Conservation (phyloP, 2,888 invertebrate genomes). For the Eucriotettix oculatus region DNA sequence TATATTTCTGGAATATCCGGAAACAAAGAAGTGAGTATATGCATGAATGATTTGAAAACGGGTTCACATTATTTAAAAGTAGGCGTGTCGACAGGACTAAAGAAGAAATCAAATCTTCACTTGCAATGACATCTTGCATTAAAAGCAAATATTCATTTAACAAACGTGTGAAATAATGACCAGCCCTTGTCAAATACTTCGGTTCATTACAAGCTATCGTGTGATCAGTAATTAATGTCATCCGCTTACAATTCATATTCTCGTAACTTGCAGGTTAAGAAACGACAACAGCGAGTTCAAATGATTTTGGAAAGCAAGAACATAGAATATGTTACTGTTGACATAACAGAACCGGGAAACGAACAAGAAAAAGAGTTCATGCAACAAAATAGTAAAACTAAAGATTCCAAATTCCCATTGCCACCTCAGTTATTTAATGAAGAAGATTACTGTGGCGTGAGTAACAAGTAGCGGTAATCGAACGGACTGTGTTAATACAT, state of each 20-base stretch:
- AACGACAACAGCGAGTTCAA: conserved; percentile 81
- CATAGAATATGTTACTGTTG: conserved; percentile 77
- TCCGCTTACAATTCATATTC: neutral
- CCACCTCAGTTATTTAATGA: conserved; percentile 93
- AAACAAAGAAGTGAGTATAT: conserved; percentile 70
- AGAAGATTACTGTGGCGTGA: conserved; percentile 81
- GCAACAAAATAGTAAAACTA: conserved; percentile 68
- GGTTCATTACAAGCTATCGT: neutral
- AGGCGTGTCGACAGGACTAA: neutral
- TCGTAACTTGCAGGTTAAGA: conserved; percentile 60
- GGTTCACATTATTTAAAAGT: neutral
- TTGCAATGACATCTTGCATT: too few species aligned
- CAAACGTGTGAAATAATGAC: neutral
- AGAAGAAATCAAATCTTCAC: too few species aligned
- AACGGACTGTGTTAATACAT: neutral
- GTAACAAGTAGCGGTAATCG: conserved; percentile 18
- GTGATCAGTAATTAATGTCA: neutral
- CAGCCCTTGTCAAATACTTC: neutral
- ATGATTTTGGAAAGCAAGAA: conserved; percentile 87
- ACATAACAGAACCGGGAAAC: conserved; percentile 86
- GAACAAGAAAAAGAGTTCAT: conserved; percentile 81
- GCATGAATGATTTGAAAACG: neutral
- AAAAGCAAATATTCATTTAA: neutral
- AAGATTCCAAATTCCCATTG: conserved; percentile 60
- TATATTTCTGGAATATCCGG: conserved; percentile 86